These are phyloP conservation scores for Melinopterus prodromus DNA, from an alignment of 2,888 invertebrate genomes.

Conservation along the genomic window DNA sequence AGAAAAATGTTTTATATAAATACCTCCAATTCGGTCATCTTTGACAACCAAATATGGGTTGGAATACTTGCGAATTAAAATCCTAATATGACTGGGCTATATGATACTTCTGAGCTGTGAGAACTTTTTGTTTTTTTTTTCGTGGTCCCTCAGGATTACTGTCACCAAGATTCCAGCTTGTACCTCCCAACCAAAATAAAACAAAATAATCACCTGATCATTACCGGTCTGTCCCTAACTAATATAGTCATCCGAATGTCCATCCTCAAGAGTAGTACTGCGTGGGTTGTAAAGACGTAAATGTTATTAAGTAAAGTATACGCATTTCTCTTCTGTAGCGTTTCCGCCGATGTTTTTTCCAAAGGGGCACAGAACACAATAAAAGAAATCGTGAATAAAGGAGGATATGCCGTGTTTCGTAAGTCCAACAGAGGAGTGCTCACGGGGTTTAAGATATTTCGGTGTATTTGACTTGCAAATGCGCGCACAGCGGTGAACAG, in stretches of 20 bases:
- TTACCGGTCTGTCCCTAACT: background rate
- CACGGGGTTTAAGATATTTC: slow-evolving; percentile 28
- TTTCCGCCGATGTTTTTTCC: background rate
- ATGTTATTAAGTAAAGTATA: slow-evolving; percentile 14
- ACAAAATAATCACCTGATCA: background rate
- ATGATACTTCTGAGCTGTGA: background rate
- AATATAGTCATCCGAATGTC: background rate
- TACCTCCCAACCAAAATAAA: background rate
- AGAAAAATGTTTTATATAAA: no score
- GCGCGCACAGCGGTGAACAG: slow-evolving; percentile 49
- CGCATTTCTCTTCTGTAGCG: slow-evolving; percentile 21
- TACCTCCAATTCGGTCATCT: no score
- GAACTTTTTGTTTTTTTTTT: background rate
- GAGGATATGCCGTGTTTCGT: slow-evolving; percentile 11
- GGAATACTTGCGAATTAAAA: no score
- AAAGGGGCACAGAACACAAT: slow-evolving; percentile 5
- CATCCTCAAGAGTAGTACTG: background rate
- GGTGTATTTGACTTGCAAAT: slow-evolving; percentile 50
- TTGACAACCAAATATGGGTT: no score
- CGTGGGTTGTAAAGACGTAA: background rate
- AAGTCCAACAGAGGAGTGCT: background rate
- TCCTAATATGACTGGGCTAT: no score
- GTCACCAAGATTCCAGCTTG: background rate
- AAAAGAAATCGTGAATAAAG: background rate
- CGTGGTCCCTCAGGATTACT: background rate